Evolutionary conservation across 2,888 invertebrate species (phyloP).

Genomic region (Allolobophora icterica): DNA sequence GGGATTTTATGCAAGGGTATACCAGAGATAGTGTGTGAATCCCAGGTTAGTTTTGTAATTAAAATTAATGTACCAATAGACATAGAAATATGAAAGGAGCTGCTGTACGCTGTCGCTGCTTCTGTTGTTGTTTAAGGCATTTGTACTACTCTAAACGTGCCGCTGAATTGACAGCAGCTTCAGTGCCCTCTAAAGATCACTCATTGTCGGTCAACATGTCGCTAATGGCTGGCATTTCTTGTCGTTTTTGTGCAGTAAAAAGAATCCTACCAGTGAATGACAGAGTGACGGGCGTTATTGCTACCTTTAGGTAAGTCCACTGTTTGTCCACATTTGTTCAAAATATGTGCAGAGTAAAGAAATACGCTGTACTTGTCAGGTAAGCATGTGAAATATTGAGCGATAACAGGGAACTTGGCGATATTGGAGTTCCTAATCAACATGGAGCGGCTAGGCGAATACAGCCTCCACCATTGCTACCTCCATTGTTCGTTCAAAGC

Average conservation of each 20-base stretch:
- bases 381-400: background rate
- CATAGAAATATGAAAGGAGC: too few species aligned
- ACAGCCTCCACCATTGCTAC: too few species aligned
- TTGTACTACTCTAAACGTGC: background rate
- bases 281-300: background rate
- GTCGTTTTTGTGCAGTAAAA: slow-evolving; percentile 1
- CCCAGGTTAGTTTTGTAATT: too few species aligned
- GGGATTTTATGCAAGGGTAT: too few species aligned
- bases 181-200: background rate
- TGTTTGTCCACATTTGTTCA: background rate
- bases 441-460: background rate
- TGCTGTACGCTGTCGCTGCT: too few species aligned
- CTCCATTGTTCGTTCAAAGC: too few species aligned
- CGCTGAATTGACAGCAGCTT: background rate
- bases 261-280: background rate
- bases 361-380: background rate
- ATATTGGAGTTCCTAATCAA: background rate
- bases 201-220: slow-evolving; percentile 4
- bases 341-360: background rate
- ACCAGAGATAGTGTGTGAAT: too few species aligned
- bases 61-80: too few species aligned
- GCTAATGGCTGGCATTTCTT: background rate
- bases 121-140: background rate
- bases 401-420: background rate
- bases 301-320: background rate